These are phyloP conservation scores for Panorpa germanica DNA, from an alignment of 2,888 invertebrate genomes.

Conservation along the genomic window DNA sequence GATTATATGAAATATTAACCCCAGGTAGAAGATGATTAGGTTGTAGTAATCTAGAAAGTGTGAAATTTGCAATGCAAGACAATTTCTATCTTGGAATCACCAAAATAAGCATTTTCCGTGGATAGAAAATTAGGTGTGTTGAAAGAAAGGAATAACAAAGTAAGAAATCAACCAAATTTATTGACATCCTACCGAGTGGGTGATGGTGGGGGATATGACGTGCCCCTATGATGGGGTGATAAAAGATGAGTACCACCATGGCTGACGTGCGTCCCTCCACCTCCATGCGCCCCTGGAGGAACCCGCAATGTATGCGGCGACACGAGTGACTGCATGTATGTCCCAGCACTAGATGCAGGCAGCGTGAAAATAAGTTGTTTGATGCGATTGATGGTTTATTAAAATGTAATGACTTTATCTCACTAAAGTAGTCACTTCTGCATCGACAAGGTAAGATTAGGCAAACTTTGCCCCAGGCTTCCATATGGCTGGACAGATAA, in stretches of 20 bases:
- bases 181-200: conserved; percentile 27
- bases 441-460: conserved; percentile 53
- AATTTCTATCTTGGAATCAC: no score
- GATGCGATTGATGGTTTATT: no score
- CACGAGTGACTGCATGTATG: no score
- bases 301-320: conserved; percentile 33
- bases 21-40: no score
- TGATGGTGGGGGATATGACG: conserved; percentile 70
- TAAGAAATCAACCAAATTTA: conserved; percentile 8
- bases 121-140: no score
- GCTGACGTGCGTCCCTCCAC: conserved; percentile 23
- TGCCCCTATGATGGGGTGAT: conserved; percentile 46
- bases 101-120: no score
- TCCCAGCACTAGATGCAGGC: no score
- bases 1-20: not conserved
- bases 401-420: no score
- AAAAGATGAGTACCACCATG: conserved; percentile 24
- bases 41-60: no score
- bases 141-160: no score
- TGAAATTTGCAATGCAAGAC: no score
- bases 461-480: conserved; percentile 59
- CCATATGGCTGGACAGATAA: conserved; percentile 53
- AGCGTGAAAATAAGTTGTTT: no score
- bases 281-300: conserved; percentile 25
- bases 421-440: conserved; percentile 7